A percentile compares a stretch with the other conserved stretches of the same genome.
Conservation (phyloP, 2,888 invertebrate species). For the Sthenelais limicola region DNA sequence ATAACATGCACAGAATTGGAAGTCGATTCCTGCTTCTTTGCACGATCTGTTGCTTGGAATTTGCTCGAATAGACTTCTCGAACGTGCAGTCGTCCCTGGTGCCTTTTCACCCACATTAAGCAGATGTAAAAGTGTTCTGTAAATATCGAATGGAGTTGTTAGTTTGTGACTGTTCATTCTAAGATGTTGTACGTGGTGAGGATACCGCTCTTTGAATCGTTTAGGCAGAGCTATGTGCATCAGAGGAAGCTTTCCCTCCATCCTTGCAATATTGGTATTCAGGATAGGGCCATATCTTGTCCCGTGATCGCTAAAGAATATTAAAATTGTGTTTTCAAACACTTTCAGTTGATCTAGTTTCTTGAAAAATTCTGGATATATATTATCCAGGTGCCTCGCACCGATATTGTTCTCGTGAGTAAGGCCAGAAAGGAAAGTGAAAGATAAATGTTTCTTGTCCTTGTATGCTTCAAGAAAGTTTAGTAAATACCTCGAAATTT, state of each 20-base stretch:
- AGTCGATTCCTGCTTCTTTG: neutral
- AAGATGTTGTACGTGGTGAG: neutral
- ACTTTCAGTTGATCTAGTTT: neutral
- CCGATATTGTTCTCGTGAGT: neutral
- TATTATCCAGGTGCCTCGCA: neutral
- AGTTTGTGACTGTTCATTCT: neutral
- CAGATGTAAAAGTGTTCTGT: neutral
- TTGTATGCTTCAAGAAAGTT: no score
- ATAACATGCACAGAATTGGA: conserved; percentile 1
- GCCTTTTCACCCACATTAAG: neutral
- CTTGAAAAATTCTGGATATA: neutral
- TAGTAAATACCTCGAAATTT: no score
- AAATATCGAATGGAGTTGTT: neutral
- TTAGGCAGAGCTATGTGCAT: conserved; percentile 1
- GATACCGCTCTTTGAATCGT: neutral
- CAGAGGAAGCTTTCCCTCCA: conserved; percentile 18
- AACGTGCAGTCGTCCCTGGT: no score
- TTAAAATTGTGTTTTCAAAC: neutral
- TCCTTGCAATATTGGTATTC: neutral
- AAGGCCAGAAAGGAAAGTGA: neutral
- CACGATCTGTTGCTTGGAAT: neutral
- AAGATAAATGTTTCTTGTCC: no score
- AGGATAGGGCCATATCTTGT: neutral
- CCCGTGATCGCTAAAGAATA: conserved; percentile 7
- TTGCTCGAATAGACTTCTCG: neutral